Evolutionary conservation across 2,797 vertebrate species (phyloP), one percentile per base, ranked within the genome.

Genomic region (Gobio occitaniae): DNA sequence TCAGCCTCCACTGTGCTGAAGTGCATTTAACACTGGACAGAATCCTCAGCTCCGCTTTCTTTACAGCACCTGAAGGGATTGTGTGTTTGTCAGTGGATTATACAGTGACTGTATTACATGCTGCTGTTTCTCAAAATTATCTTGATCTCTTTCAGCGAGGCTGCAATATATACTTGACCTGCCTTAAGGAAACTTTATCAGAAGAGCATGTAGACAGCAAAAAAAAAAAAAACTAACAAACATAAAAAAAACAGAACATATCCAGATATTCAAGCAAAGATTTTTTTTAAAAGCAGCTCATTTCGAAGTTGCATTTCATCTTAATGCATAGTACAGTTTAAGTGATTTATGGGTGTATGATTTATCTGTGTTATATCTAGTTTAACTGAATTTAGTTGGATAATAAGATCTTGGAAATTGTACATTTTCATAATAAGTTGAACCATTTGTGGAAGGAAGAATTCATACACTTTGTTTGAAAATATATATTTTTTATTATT

Each of bases 111-210:
- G 3, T 69, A 69, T 77, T 29, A 68, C 12, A 54, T 29, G 36
- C 63, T 77, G 61, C 50, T 77, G 15, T 69, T 77, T 66, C 71
- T 29, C 13, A 25, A 54, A 52, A 52, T 13, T 29, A 72, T 44
- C 38, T 48, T 47, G 11, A 54, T 82, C 10, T 79, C 36, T 87
- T 81, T 56, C 32, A 70, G 32, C 32, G 6, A 44, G 82, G 52
- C 76, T 87, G 50, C 38, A 76, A 80, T 75, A 81, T 70, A 36
- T 41, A 25, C 48, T 69, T 38, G 10, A 48, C 32, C 69, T 83
- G 76, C 81, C 76, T 86, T 69, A 84, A 80, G 11, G 32, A 68
- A 63, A 63, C 61, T 29, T 63, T 13, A 29, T 13, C 61, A 15
- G 12, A 81, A 79, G 50, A 66, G 25, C 59, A 78, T 61, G 54